Conservation (phyloP, 2,797 vertebrate species). For the Oophaga sylvatica region DNA sequence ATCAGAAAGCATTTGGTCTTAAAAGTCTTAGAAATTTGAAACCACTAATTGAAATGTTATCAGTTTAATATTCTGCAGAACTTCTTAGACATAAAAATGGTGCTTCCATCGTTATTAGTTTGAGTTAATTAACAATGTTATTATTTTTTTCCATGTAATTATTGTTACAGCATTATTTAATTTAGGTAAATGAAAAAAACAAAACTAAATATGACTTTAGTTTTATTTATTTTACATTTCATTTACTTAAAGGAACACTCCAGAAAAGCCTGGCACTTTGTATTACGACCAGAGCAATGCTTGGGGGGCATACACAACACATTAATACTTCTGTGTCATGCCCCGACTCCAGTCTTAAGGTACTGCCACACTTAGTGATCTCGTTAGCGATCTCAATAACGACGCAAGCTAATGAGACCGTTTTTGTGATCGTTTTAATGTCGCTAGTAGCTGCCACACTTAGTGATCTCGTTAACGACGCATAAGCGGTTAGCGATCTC, state of each 20-base stretch:
- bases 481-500: too few relatives aligned
- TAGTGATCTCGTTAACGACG: too few relatives aligned
- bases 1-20: constrained; percentile 1
- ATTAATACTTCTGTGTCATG: neutral
- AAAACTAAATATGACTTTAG: neutral
- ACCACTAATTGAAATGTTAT: constrained; percentile 39
- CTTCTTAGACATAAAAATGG: neutral
- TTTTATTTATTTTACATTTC: neutral
- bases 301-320: neutral
- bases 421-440: too few relatives aligned
- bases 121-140: constrained; percentile 29
- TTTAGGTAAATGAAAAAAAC: neutral
- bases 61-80: constrained; percentile 2
- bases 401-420: too few relatives aligned
- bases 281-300: neutral
- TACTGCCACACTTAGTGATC: too few relatives aligned
- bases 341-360: neutral
- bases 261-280: neutral
- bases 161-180: constrained; percentile 4
- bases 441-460: too few relatives aligned
- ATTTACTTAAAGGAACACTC: neutral
- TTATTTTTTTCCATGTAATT: constrained; percentile 4
- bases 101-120: neutral
- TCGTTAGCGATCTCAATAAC: too few relatives aligned
- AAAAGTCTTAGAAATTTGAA: constrained; percentile 21